A percentile compares a stretch with the other conserved stretches of the same genome.
These are phyloP conservation scores for Drosophila mettleri DNA, from an alignment of 2,888 invertebrate genomes.

Conservation along the genomic window DNA sequence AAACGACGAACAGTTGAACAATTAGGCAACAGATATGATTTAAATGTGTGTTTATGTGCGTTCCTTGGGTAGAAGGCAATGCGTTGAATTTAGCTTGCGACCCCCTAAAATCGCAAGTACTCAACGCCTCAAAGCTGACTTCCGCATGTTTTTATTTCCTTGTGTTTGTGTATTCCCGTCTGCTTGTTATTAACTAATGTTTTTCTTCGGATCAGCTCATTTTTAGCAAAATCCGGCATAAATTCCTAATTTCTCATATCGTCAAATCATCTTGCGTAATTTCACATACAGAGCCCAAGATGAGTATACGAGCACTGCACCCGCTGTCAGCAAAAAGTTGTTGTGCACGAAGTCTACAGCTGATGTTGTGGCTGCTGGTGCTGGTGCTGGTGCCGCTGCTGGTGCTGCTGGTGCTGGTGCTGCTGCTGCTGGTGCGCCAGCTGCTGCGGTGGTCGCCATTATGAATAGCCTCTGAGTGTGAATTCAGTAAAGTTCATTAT, in stretches of 20 bases:
- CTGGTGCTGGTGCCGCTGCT: background rate
- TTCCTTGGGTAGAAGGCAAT: background rate
- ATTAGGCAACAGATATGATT: constrained; percentile 32
- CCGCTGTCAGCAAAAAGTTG: constrained; percentile 43
- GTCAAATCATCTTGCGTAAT: background rate
- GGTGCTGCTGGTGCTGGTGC: background rate
- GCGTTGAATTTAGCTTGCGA: constrained; percentile 42
- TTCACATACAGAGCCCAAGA: constrained; percentile 45
- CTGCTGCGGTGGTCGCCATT: constrained; percentile 4
- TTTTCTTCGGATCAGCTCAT: background rate
- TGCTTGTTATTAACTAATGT: background rate
- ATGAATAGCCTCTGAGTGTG: background rate
- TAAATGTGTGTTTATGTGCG: background rate
- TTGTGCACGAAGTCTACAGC: constrained; percentile 20
- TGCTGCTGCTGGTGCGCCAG: background rate
- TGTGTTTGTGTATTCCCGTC: constrained; percentile 7
- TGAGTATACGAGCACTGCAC: constrained; percentile 40
- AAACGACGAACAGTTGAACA: constrained; percentile 11
- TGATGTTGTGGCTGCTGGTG: constrained; percentile 20
- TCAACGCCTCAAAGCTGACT: constrained; percentile 25
- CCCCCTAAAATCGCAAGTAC: constrained; percentile 51
- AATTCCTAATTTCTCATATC: no score
- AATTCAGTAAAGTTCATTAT: background rate
- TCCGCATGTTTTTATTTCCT: constrained; percentile 8
- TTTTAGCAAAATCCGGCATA: no score